Evolutionary conservation across 2,797 vertebrate species (phyloP), one percentile per base, ranked within the genome.

Genomic region (Champsocephalus gunnari): DNA sequence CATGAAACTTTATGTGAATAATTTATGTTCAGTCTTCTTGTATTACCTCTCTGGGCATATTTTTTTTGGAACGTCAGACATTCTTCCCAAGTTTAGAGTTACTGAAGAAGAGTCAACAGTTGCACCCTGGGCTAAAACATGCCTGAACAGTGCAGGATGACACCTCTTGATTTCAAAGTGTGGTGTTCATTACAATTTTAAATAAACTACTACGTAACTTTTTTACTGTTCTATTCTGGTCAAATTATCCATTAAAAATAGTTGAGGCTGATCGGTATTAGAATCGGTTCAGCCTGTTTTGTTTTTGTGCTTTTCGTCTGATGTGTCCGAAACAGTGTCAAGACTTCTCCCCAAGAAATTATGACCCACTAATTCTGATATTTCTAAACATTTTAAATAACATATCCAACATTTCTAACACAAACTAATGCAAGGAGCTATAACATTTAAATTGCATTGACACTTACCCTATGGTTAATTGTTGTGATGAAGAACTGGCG

Each of bases 11-110:
- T 88, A 84, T 81, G 78, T 74, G 66, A 81, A 81, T 92, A 89
- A 92, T 92, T 87, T 91, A 91, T 87, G 79, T 66, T 34, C 58
- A 19, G 64, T 53, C 56, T 83, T 87, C 88, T 92, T 84, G 71
- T 66, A 70, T 93, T 90, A 91, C 84, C n/a, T 48, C 75, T 77
- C 66, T 55, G 47, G 44, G 71, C 71, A 81, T 58, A 58, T 76
- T 72, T 82, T 5, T 82, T 82, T 63, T 65, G 59, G 48, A 32
- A 71, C 72, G 83, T 87, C 82, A 75, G 62, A 70, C 43, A 73
- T 38, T 62, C 79, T 87, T 81, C 34, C 34, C 84, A 80, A 84
- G 73, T 85, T 91, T 92, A 89, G 84, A 73, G 59, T 73, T 67
- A 84, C 73, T 69, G 67, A 83, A 85, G 73, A 88, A 66, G 82